phyloP scores from a whole-genome alignment of 2,113 vertebrate species.

The Myodes glareolus region DNA sequence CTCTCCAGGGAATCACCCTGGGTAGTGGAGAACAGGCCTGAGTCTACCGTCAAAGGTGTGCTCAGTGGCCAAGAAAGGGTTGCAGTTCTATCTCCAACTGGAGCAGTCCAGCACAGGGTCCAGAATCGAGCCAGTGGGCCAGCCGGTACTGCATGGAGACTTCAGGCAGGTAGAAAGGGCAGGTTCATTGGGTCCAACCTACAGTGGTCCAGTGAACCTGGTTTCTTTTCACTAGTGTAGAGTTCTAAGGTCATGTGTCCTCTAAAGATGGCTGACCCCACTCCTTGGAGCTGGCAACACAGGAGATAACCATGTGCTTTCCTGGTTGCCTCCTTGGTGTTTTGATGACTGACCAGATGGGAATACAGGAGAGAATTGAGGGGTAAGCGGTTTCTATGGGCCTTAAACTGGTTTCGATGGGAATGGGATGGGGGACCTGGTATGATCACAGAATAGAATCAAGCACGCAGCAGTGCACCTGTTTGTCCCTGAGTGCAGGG shows the following conservation, averaged over 20 bases:
- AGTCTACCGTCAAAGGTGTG: not conserved
- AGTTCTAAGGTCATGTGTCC: not conserved
- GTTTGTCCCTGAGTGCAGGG: not conserved
- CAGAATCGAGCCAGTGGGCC: not conserved
- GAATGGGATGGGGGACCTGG: no score
- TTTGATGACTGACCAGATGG: not conserved
- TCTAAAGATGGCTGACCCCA: not conserved
- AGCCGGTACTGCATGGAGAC: no score
- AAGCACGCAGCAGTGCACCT: not conserved
- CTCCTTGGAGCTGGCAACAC: not conserved
- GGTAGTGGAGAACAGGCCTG: not conserved
- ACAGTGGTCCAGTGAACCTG: not conserved
- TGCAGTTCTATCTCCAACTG: not conserved
- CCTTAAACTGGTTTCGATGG: not conserved
- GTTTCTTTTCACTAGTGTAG: not conserved
- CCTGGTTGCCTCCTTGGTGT: not conserved
- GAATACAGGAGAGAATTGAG: not conserved
- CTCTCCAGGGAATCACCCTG: not conserved
- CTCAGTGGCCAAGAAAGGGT: no score
- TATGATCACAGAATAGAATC: not conserved
- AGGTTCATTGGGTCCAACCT: not conserved
- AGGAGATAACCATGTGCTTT: not conserved
- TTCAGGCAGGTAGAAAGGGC: not conserved
- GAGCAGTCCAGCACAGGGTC: not conserved
- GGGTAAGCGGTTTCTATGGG: no score